A percentile compares a stretch with the other conserved stretches of the same genome.
phyloP scores from a whole-genome alignment of 2,797 vertebrate species.

The Carcharodon carcharias region DNA sequence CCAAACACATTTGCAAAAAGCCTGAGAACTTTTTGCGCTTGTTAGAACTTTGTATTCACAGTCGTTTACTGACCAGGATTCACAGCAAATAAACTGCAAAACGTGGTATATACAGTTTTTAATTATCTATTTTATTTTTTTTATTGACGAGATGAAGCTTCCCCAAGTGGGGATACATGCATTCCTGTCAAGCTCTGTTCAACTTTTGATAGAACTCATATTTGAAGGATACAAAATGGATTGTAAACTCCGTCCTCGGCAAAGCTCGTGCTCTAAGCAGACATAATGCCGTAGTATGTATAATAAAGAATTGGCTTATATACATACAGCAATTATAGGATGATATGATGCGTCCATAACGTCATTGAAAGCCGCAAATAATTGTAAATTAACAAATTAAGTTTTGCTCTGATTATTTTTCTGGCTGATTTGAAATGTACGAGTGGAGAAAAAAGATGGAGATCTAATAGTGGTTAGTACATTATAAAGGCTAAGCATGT shows the following conservation, averaged over 20 bases:
- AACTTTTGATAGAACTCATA: slow-evolving; percentile 49
- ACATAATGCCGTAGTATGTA: not conserved
- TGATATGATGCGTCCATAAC: slow-evolving; percentile 57
- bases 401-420: slow-evolving; percentile 77
- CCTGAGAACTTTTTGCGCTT: slow-evolving; percentile 6
- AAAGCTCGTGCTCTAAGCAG: slow-evolving; percentile 6
- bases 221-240: slow-evolving; percentile 54
- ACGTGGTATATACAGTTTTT: slow-evolving; percentile 38
- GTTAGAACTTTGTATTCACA: slow-evolving; percentile 28
- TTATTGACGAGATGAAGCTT: slow-evolving; percentile 18
- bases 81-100: slow-evolving; percentile 37
- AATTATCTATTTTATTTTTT: slow-evolving; percentile 31
- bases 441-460: slow-evolving; percentile 24
- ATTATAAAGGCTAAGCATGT: slow-evolving; percentile 76
- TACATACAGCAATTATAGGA: slow-evolving; percentile 3
- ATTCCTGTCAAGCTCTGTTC: slow-evolving; percentile 44
- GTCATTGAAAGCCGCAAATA: slow-evolving; percentile 71
- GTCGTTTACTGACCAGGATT: slow-evolving; percentile 34
- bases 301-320: slow-evolving; percentile 19
- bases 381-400: slow-evolving; percentile 79
- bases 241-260: slow-evolving; percentile 53
- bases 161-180: slow-evolving; percentile 1
- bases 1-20: slow-evolving; percentile 35
- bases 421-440: not conserved
- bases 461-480: slow-evolving; percentile 21